Percentiles rank a stretch among this genome's conserved stretches.
Evolutionary conservation across 2,113 vertebrate species (phyloP).

Genomic region (Vimba vimba): DNA sequence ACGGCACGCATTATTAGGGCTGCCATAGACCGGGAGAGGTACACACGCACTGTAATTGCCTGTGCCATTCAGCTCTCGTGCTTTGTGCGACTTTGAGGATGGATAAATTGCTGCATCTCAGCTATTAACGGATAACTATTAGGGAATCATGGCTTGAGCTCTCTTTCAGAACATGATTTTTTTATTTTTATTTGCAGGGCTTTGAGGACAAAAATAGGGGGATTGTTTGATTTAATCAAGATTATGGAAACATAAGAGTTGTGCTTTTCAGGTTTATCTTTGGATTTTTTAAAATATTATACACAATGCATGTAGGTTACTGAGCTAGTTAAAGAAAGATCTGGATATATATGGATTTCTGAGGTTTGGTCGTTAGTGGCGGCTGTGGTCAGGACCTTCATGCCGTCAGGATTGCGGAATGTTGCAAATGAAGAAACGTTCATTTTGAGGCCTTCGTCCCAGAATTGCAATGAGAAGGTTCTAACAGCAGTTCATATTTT

Average conservation of each 20-base stretch:
- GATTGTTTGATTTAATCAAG: constrained; percentile 57
- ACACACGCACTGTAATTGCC: constrained; percentile 92
- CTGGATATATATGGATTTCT: constrained; percentile 12
- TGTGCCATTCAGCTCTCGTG: constrained; percentile 91
- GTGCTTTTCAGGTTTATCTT: constrained; percentile 9
- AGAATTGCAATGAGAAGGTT: not conserved
- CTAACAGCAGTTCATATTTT: not conserved
- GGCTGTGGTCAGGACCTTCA: constrained; percentile 9
- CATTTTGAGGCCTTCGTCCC: not conserved
- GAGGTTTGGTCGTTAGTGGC: constrained; percentile 8
- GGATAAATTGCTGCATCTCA: constrained; percentile 95
- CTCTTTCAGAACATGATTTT: constrained; percentile 84
- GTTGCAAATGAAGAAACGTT: constrained; percentile 30
- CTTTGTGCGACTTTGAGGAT: constrained; percentile 94
- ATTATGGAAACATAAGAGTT: constrained; percentile 27
- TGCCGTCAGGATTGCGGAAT: not conserved
- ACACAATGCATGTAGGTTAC: not conserved
- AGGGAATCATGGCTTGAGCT: constrained; percentile 87
- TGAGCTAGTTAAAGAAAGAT: constrained; percentile 13
- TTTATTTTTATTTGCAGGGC: constrained; percentile 78
- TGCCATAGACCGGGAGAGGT: constrained; percentile 74
- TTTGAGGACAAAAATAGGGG: constrained; percentile 86
- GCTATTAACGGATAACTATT: constrained; percentile 89
- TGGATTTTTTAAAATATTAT: not conserved
- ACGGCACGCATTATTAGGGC: constrained; percentile 86